These are phyloP conservation scores for Nyctibius grandis DNA, from an alignment of 2,797 vertebrate genomes.

Conservation along the genomic window DNA sequence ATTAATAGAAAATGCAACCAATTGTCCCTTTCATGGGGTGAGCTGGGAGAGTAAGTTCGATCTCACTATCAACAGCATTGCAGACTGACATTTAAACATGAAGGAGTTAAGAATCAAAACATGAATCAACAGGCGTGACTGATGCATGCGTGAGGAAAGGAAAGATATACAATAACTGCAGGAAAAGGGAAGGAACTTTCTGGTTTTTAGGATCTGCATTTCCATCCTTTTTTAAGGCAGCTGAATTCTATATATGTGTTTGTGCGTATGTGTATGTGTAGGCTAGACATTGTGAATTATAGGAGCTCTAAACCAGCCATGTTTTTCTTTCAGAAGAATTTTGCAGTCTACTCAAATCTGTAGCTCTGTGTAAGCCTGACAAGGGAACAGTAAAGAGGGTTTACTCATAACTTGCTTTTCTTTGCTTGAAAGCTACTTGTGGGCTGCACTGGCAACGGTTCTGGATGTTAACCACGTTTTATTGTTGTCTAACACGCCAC, in stretches of 20 bases:
- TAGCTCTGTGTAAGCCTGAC: background rate
- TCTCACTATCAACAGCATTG: background rate
- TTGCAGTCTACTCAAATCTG: background rate
- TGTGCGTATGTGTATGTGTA: background rate
- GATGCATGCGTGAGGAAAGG: background rate
- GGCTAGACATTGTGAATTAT: background rate
- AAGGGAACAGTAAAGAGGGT: background rate
- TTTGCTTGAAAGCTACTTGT: conserved; percentile 35
- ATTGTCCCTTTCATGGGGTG: background rate
- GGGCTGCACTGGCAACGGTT: conserved; percentile 18
- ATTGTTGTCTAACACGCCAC: conserved; percentile 10
- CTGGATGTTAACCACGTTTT: conserved; percentile 46
- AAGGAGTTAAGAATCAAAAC: background rate
- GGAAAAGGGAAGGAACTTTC: background rate
- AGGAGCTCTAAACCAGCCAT: background rate
- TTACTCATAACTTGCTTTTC: conserved; percentile 36
- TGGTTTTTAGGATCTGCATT: background rate
- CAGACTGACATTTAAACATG: background rate
- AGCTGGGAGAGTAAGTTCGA: background rate
- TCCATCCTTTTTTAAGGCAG: background rate
- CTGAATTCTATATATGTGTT: background rate
- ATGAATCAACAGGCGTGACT: background rate
- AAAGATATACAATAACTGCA: background rate
- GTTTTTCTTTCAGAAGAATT: background rate
- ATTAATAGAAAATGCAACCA: background rate